Percentiles rank a stretch among this genome's conserved stretches.
Evolutionary conservation across 1,140 invertebrate species (phyloP).

Genomic region (Drosophila melanica): DNA sequence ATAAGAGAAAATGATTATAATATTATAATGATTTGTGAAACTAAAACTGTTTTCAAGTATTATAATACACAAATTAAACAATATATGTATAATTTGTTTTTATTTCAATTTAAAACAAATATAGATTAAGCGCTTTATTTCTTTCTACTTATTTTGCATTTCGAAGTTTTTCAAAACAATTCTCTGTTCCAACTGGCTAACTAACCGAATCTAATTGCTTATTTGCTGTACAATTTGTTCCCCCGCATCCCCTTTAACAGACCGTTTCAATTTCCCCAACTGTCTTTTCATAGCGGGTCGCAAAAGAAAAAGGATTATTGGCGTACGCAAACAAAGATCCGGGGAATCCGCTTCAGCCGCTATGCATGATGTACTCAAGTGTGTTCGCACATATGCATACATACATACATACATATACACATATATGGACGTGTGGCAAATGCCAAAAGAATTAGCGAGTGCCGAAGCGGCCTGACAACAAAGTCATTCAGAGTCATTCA

Average conservation of each 20-base stretch:
- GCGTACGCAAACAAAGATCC: background rate
- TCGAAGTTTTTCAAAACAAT: background rate
- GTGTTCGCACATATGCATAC: conserved; percentile 1
- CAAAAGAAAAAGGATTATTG: conserved; percentile 2
- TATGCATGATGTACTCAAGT: conserved; percentile 5
- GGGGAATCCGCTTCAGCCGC: conserved; percentile 17
- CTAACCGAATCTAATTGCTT: background rate
- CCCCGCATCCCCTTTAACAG: background rate
- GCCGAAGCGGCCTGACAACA: conserved; percentile 26
- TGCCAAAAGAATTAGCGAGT: conserved; percentile 58
- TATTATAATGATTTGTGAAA: too few relatives aligned
- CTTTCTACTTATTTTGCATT: too few relatives aligned
- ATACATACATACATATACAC: background rate
- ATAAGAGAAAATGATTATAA: too few relatives aligned
- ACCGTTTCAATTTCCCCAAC: background rate
- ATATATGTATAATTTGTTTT: too few relatives aligned
- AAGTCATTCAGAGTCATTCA: conserved; percentile 41
- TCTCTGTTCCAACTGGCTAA: conserved; percentile 8
- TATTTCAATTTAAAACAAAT: too few relatives aligned
- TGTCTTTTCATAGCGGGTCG: background rate
- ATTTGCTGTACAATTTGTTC: conserved; percentile 1
- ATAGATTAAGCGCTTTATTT: too few relatives aligned
- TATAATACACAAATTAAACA: too few relatives aligned
- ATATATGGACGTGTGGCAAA: conserved; percentile 22
- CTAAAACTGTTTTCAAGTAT: too few relatives aligned